Conservation (phyloP, 2,888 invertebrate species). For the Pharmacophagus antenor region DNA sequence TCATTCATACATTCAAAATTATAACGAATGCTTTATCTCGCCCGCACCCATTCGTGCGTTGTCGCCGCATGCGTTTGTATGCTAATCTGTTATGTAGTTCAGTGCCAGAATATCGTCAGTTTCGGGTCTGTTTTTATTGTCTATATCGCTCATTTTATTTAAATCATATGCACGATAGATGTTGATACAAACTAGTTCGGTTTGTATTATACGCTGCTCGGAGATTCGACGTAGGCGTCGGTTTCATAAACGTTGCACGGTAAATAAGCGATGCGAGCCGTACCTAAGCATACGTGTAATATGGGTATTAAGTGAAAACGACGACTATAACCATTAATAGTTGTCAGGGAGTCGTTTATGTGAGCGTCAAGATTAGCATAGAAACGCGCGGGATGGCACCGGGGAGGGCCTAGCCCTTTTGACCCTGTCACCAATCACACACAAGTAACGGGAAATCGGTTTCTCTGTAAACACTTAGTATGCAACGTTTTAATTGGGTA, state of each 20-base stretch:
- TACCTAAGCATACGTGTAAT: slow-evolving; percentile 52
- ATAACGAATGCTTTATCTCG: slow-evolving; percentile 72
- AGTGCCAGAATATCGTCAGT: slow-evolving; percentile 74
- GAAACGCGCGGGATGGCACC: slow-evolving; percentile 70
- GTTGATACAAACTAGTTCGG: slow-evolving; percentile 75
- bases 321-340: slow-evolving; percentile 74
- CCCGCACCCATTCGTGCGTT: slow-evolving; percentile 73
- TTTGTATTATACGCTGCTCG: slow-evolving; percentile 54
- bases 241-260: slow-evolving; percentile 70
- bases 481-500: slow-evolving; percentile 31
- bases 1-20: slow-evolving; percentile 81
- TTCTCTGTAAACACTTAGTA: slow-evolving; percentile 48
- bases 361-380: slow-evolving; percentile 74
- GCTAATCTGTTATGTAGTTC: slow-evolving; percentile 64
- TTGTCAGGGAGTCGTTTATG: slow-evolving; percentile 68
- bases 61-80: slow-evolving; percentile 76
- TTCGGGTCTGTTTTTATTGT: slow-evolving; percentile 73
- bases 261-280: slow-evolving; percentile 56
- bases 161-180: slow-evolving; percentile 79
- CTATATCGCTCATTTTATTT: slow-evolving; percentile 78
- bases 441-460: slow-evolving; percentile 72
- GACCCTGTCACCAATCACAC: slow-evolving; percentile 74
- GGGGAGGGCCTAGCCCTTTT: slow-evolving; percentile 71
- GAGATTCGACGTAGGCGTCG: slow-evolving; percentile 62
- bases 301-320: slow-evolving; percentile 64